phyloP scores from a whole-genome alignment of 2,888 invertebrate genomes.

The Xanthorhoe spadicearia region DNA sequence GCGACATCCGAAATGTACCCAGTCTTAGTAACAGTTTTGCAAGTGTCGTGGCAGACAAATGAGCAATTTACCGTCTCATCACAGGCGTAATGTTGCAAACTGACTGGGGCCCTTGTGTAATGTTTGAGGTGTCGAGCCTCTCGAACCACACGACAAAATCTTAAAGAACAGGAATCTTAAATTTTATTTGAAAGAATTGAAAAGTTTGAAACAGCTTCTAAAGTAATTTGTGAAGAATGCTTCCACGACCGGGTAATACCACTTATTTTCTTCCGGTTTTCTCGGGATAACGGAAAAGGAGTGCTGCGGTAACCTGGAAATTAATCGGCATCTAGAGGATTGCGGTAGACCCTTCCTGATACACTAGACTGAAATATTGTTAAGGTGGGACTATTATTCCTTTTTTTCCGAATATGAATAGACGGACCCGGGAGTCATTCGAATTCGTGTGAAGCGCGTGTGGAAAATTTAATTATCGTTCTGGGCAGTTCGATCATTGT shows the following conservation, averaged over 20 bases:
- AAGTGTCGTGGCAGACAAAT: conserved; percentile 72
- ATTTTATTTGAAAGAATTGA: conserved; percentile 24
- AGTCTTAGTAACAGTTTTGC: conserved; percentile 55
- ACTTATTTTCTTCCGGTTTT: conserved; percentile 52
- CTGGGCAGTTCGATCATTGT: conserved; percentile 70
- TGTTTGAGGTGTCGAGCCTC: conserved; percentile 24
- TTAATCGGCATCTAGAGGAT: conserved; percentile 67
- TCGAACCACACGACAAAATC: conserved; percentile 31
- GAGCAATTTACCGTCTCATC: conserved; percentile 77
- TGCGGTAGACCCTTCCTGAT: conserved; percentile 51
- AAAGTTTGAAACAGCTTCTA: conserved; percentile 20
- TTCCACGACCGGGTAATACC: conserved; percentile 41
- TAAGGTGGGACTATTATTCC: conserved; percentile 48
- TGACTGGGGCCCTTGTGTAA: conserved; percentile 63
- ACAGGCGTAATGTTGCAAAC: conserved; percentile 71
- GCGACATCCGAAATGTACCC: conserved; percentile 36
- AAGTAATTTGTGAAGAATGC: conserved; percentile 38
- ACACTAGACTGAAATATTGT: conserved; percentile 55
- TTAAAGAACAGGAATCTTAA: conserved; percentile 22
- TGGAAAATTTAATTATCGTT: conserved; percentile 80
- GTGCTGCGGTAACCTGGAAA: conserved; percentile 59
- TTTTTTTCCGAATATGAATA: conserved; percentile 45
- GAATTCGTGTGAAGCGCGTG: conserved; percentile 67
- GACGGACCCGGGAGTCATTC: conserved; percentile 47
- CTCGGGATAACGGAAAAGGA: conserved; percentile 53